A percentile compares a stretch with the other conserved stretches of the same genome.
Conservation (phyloP, 2,797 vertebrate genomes). For the Apogon talboti region DNA sequence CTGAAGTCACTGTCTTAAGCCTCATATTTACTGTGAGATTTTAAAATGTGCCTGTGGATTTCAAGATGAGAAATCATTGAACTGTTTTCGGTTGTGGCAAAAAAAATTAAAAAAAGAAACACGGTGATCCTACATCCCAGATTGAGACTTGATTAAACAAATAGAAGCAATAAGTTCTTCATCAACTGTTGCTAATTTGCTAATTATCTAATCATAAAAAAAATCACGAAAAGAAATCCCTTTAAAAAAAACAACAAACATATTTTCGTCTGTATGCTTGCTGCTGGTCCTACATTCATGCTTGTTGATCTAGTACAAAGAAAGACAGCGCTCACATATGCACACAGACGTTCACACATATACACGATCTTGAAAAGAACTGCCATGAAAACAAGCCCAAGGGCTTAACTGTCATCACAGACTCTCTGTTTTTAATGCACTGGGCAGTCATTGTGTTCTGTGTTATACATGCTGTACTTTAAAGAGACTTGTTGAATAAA, state of each 20-base stretch:
- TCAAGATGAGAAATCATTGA: too few relatives aligned
- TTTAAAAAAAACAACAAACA: neutral
- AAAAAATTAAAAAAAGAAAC: too few relatives aligned
- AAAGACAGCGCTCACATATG: neutral
- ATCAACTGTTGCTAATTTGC: too few relatives aligned
- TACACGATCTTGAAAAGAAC: slow-evolving; percentile 12
- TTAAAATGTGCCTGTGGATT: too few relatives aligned
- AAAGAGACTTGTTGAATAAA: slow-evolving; percentile 21
- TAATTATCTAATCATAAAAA: too few relatives aligned
- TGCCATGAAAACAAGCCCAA: slow-evolving; percentile 19
- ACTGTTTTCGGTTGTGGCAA: too few relatives aligned
- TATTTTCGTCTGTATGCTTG: neutral
- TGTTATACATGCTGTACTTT: slow-evolving; percentile 15
- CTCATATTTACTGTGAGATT: too few relatives aligned
- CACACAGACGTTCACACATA: slow-evolving; percentile 20
- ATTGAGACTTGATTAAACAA: too few relatives aligned
- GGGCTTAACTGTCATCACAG: slow-evolving; percentile 6
- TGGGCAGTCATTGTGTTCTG: neutral
- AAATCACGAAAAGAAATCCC: neutral
- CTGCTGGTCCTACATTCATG: neutral
- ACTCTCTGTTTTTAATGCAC: slow-evolving; percentile 3
- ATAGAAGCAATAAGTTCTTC: too few relatives aligned
- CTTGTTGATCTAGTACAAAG: slow-evolving; percentile 26
- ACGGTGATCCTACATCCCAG: too few relatives aligned
- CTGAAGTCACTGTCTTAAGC: too few relatives aligned